Evolutionary conservation across 2,888 invertebrate species (phyloP), one percentile per base, ranked within the genome.

Genomic region (Eristalis tenax): DNA sequence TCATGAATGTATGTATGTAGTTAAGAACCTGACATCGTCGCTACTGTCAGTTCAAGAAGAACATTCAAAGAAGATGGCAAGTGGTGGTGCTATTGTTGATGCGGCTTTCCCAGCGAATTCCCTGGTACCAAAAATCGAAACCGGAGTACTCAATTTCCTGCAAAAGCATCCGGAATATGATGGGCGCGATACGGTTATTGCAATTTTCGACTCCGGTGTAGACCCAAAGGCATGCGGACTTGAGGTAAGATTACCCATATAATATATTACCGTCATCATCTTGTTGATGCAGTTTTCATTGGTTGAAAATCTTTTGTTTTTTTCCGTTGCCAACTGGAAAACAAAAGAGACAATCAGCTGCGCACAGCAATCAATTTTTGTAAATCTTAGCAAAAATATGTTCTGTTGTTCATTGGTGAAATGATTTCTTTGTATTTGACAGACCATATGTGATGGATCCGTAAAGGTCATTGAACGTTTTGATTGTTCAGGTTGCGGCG

Each of bases 161-260:
- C 95, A 94, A 90, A 98, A 98, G 94, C 96, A 98, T 94, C 97
- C 98, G 0, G 94, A 95, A 76, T 98, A 96, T 92, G 98, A 99
- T 95, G 99, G 99, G 57, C 95, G 98, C 91, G 97, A 96, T 90
- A 96, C 97, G 71, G 94, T 97, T 89, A 98, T 99, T 92, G 99
- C 99, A 61, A 97, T 99, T 92, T 96, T 99, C 90, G 99, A 99
- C 94, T 99, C 99, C 3, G 99, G 99, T 10, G 97, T 99, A 75
- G 99, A 99, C 94, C 99, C 99, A 28, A 98, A 97, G 65, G 98
- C 98, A 10, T 95, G 97, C 88, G 99, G 99, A 87, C 95, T 99
- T 90, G 96, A 97, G 96, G 99, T 97, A 94, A 43, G 73, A 32
- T 61, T 28, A 59, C 38, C 23, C 26, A 5, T 43, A 65, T 57